Base-by-base conservation (phyloP, 2,113 vertebrate genomes). In the Nibea coibor region DNA sequence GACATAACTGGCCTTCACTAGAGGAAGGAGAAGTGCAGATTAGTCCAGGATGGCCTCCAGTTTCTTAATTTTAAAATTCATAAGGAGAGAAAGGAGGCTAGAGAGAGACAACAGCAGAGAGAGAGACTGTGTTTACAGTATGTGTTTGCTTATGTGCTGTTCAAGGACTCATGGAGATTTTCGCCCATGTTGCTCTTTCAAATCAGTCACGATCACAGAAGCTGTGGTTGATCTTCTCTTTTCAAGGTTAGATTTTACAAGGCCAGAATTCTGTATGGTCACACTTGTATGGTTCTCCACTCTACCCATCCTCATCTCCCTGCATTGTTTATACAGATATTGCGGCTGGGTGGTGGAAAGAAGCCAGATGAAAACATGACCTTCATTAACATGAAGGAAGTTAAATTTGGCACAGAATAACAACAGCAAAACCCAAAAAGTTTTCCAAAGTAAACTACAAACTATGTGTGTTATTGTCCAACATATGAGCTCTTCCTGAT, bases 31-130 rank as follows among this genome's bases (percentile, higher is more conserved):
- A 75, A 47, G 71, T 26, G 42, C 4, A 69, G 57, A 80, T 66
- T 65, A 47, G 26, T 42, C 24, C 43, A 69, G 43, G 26, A 54
- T 35, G n/a, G 20, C 53, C 22, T 84, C 63, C 31, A 77, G 45
- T 68, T 79, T 57, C 19, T 78, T 72, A 11, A n/a, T 64, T 81
- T 43, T 63, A n/a, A 59, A 68, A 61, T 42, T 58, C 31, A 72
- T 20, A 50, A 17, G 35, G 14, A 72, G 19, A 64, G 42, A 63
- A 61, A 35, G 24, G 17, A 31, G 20, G 62, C 35, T 39, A 39
- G 7, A 48, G 26, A 54, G 42, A 57, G 42, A 72, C 4, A 80
- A 57, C 2, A 48, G 54, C 39, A 17, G 63, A 51, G 67, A 54
- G 67, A 54, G 8, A 22, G 9, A 4, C 24, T 71, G 45, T 53